Conservation (phyloP, 2,888 invertebrate species). For the Pachliopta kotzebuea region DNA sequence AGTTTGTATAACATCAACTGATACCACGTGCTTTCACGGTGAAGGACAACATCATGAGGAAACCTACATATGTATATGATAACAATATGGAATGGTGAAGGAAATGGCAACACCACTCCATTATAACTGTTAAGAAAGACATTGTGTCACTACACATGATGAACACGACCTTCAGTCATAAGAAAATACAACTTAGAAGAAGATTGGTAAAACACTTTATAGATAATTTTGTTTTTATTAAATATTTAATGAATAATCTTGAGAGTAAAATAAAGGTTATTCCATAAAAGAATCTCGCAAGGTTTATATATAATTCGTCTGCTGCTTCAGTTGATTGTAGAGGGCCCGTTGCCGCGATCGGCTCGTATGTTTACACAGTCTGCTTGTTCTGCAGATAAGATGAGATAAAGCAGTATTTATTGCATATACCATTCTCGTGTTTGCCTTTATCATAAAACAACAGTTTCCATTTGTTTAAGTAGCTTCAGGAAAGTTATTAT, state of each 20-base stretch:
- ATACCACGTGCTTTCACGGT: too few species aligned
- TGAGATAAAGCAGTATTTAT: slow-evolving; percentile 67
- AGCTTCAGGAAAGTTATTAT: slow-evolving; percentile 39
- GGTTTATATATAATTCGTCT: slow-evolving; percentile 14
- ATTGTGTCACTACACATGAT: too few species aligned
- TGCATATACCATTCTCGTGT: slow-evolving; percentile 54
- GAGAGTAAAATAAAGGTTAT: background rate
- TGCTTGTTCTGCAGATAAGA: slow-evolving; percentile 59
- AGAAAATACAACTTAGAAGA: too few species aligned
- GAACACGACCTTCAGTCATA: too few species aligned
- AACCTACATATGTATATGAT: too few species aligned
- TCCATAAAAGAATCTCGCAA: slow-evolving; percentile 6
- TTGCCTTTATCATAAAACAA: slow-evolving; percentile 62
- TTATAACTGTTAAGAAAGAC: too few species aligned
- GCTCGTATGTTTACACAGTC: slow-evolving; percentile 46
- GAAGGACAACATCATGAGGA: too few species aligned
- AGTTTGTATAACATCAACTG: too few species aligned
- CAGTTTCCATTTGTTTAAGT: slow-evolving; percentile 40
- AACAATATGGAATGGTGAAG: too few species aligned
- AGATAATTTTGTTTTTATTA: too few species aligned
- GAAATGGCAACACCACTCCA: too few species aligned
- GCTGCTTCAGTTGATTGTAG: slow-evolving; percentile 25
- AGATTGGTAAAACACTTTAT: too few species aligned
- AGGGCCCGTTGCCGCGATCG: slow-evolving; percentile 34
- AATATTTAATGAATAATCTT: background rate